phyloP scores from a whole-genome alignment of 2,797 vertebrate species.

The Hypotaenidia okinawae region DNA sequence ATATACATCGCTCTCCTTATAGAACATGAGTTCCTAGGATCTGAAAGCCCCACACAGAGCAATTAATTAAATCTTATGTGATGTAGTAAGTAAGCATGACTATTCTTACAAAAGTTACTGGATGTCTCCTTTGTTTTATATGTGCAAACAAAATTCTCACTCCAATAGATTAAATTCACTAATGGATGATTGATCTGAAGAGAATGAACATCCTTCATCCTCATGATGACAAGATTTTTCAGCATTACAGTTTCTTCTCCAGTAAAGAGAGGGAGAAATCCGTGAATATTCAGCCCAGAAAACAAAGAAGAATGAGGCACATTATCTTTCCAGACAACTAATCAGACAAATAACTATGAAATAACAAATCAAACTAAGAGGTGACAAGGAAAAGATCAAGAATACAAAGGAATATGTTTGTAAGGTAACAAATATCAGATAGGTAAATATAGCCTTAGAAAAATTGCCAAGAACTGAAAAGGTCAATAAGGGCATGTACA shows the following conservation, averaged over 20 bases:
- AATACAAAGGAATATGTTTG: background rate
- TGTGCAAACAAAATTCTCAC: slow-evolving; percentile 16
- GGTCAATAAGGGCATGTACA: background rate
- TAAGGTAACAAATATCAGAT: background rate
- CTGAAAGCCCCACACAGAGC: background rate
- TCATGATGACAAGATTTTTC: slow-evolving; percentile 55
- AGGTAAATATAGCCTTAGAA: background rate
- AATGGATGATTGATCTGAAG: slow-evolving; percentile 50
- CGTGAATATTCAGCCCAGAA: background rate
- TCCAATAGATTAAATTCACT: background rate
- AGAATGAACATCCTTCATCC: slow-evolving; percentile 4
- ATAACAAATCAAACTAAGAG: slow-evolving; percentile 48
- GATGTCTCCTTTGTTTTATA: background rate
- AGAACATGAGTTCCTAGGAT: background rate
- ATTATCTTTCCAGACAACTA: slow-evolving; percentile 31
- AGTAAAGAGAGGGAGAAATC: slow-evolving; percentile 25
- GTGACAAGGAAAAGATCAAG: slow-evolving; percentile 37
- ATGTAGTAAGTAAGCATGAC: background rate
- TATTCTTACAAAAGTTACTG: slow-evolving; percentile 17
- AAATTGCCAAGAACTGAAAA: background rate
- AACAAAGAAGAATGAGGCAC: slow-evolving; percentile 16
- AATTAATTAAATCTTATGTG: background rate
- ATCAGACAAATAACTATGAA: slow-evolving; percentile 51
- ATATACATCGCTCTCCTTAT: background rate
- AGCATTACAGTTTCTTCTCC: background rate